Percentiles rank a stretch among this genome's conserved stretches.
Evolutionary conservation across 2,888 invertebrate species (phyloP).

Genomic region (Lamellibrachia columna): DNA sequence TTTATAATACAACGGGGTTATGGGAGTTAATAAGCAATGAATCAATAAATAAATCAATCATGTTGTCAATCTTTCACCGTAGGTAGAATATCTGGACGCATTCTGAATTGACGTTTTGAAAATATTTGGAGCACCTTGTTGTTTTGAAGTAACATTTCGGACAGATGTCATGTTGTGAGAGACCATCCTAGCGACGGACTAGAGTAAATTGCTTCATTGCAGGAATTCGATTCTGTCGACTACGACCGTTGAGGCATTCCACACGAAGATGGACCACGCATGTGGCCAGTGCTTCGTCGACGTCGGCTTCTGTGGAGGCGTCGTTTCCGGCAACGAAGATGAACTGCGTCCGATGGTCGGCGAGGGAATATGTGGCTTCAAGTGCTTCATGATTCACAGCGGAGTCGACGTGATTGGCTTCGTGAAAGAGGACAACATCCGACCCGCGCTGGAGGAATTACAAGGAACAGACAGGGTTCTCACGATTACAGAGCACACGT

Average conservation of each 20-base stretch:
- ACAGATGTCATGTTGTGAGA: background rate
- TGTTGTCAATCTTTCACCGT: too few relatives aligned
- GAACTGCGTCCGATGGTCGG: slow-evolving; percentile 45
- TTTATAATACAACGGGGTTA: too few relatives aligned
- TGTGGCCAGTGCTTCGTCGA: slow-evolving; percentile 42
- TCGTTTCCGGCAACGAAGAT: slow-evolving; percentile 46
- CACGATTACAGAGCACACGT: background rate
- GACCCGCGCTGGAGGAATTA: slow-evolving; percentile 42
- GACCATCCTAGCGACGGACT: background rate
- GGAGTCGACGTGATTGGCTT: slow-evolving; percentile 48
- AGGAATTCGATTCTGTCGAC: slow-evolving; percentile 49
- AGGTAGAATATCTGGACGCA: too few relatives aligned
- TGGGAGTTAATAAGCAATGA: too few relatives aligned
- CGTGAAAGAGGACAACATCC: slow-evolving; percentile 42
- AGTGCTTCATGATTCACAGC: slow-evolving; percentile 49
- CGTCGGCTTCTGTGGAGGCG: slow-evolving; percentile 51
- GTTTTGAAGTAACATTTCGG: background rate
- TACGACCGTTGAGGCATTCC: slow-evolving; percentile 39
- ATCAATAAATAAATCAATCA: too few relatives aligned
- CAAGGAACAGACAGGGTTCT: slow-evolving; percentile 41
- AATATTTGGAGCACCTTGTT: too few relatives aligned
- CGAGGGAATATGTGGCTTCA: slow-evolving; percentile 46
- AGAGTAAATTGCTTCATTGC: slow-evolving; percentile 25
- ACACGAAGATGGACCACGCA: slow-evolving; percentile 41
- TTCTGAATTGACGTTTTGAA: too few relatives aligned